phyloP scores from a whole-genome alignment of 2,113 vertebrate species.

The Hypocryptadius cinnamomeus region DNA sequence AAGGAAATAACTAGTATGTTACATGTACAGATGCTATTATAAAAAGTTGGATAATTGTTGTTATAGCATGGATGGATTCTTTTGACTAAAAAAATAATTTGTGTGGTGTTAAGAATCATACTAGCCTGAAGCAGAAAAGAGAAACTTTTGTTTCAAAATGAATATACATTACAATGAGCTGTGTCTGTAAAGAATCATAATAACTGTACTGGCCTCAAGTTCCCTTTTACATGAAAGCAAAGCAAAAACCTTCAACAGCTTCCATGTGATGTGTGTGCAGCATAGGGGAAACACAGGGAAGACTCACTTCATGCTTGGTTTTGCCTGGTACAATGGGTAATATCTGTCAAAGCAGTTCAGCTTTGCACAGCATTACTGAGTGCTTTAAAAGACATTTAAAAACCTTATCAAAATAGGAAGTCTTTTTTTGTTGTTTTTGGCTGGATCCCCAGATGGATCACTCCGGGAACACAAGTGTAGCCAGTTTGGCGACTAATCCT shows the following conservation, averaged over 20 bases:
- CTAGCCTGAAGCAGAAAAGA: not conserved
- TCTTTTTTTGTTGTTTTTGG: not conserved
- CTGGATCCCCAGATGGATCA: conserved; percentile 33
- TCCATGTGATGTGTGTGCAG: not conserved
- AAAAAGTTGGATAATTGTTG: not conserved
- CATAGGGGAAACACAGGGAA: not conserved
- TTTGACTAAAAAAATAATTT: not conserved
- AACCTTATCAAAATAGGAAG: not conserved
- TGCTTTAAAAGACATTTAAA: not conserved
- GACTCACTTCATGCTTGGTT: not conserved
- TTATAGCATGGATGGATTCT: not conserved
- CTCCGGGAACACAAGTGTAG: not conserved
- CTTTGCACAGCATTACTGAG: not conserved
- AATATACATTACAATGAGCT: not conserved
- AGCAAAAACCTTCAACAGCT: not conserved
- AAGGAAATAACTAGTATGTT: not conserved
- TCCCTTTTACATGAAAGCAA: not conserved
- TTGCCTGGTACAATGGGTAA: not conserved
- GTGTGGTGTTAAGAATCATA: not conserved
- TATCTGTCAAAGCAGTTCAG: not conserved
- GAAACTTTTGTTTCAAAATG: not conserved
- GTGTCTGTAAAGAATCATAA: not conserved
- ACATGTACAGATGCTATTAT: not conserved
- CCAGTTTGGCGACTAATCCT: not conserved
- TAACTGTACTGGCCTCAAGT: not conserved